Percentiles rank a stretch among this genome's conserved stretches.
Conservation (phyloP, 2,113 vertebrate species). For the Prunella himalayana region DNA sequence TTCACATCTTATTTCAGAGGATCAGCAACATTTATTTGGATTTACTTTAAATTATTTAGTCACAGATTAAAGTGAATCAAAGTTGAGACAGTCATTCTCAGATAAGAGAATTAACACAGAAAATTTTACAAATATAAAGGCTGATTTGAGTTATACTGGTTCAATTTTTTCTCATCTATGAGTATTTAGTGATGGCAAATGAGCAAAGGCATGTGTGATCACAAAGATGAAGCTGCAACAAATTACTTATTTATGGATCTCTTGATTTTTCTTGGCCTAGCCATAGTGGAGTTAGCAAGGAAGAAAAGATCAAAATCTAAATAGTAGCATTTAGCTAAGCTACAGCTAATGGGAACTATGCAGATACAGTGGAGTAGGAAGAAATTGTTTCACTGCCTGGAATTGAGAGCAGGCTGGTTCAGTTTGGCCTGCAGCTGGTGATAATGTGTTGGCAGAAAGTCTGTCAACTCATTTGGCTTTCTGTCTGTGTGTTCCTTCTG, state of each 20-base stretch:
- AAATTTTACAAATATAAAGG: not conserved
- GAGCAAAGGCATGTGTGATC: not conserved
- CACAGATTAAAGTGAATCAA: not conserved
- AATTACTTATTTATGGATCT: not conserved
- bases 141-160: not conserved
- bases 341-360: fast-evolving
- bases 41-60: not conserved
- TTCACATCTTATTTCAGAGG: not conserved
- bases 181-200: not conserved
- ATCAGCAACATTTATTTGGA: not conserved
- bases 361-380: not conserved
- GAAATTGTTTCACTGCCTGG: not conserved
- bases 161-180: fast-evolving
- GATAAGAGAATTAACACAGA: not conserved
- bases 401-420: fast-evolving
- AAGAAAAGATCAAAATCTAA: not conserved
- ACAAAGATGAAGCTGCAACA: not conserved
- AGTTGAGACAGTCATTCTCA: not conserved
- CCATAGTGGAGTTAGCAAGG: not conserved
- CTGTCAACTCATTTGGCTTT: not conserved
- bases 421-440: not conserved
- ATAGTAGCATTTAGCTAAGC: not conserved
- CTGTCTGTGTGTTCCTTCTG: not conserved
- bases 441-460: fast-evolving
- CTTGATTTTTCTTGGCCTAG: not conserved